Evolutionary conservation across 2,797 vertebrate species (phyloP), one percentile per base, ranked within the genome.

Genomic region (Myiothlypis coronata): DNA sequence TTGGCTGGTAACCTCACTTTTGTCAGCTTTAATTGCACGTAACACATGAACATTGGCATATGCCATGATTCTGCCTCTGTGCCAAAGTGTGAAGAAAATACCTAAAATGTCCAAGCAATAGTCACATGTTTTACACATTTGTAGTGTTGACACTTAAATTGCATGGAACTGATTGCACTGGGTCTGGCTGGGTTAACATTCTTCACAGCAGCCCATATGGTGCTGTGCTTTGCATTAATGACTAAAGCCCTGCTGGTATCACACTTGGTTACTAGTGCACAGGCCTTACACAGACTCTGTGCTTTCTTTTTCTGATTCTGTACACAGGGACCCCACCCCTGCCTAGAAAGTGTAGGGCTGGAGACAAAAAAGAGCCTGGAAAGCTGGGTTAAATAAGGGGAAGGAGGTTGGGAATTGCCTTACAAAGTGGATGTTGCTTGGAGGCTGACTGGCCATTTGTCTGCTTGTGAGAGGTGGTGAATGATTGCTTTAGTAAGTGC

Each of bases 301-400:
- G 12, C 9, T 70, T 70, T 28, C 46, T 64, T 53, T 14, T 53
- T 19, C 49, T 57, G 24, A 30, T 16, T 64, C n/a, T 59, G 26
- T 2, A 3, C 7, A 13, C 6, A 11, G 3, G 3, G 12, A 8
- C 4, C 3, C 5, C 27, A 53, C 14, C 8, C 6, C 20, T 60
- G 23, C 2, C n/a, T 15, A 14, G 11, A 2, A 2, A n/a, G 9
- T 8, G 11, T 4, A 5, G 6, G 2, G 9, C 1, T 0, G 1
- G 10, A 30, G 19, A 17, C 5, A 21, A 50, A 11, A 74, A 21
- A 47, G 14, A 70, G 18, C 3, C 3, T 44, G 27, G 35, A 63
- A 78, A 60, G 4, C 8, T 26, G 27, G 12, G 24, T n/a, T 4
- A 50, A 52, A 13, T 59, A 18, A 79, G 41, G 3, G 30, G 7